These are phyloP conservation scores for Pheosia tremula DNA, from an alignment of 2,888 invertebrate genomes.

Conservation along the genomic window DNA sequence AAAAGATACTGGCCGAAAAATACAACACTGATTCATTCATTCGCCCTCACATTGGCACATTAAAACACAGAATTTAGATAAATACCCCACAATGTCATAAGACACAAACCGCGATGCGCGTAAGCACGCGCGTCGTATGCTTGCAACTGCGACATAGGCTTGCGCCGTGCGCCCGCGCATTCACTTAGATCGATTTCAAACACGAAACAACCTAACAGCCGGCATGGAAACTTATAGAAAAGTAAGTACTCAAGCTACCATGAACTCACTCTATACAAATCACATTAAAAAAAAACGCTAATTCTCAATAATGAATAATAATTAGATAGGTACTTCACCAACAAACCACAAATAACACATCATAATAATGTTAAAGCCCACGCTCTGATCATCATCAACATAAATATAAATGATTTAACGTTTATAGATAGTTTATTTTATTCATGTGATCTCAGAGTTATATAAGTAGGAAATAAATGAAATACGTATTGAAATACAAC, in stretches of 20 bases:
- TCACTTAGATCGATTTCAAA: conserved; percentile 64
- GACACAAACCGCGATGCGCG: conserved; percentile 56
- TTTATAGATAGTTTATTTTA: conserved; percentile 17
- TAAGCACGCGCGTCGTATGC: conserved; percentile 63
- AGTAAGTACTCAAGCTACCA: background rate
- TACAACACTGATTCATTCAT: conserved; percentile 4
- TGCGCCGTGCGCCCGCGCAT: conserved; percentile 50
- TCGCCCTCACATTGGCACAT: background rate
- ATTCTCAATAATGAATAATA: background rate
- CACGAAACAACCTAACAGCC: conserved; percentile 9
- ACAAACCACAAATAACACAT: conserved; percentile 9
- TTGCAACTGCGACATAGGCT: conserved; percentile 57
- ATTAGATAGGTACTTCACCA: background rate
- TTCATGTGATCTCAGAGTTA: conserved; percentile 26
- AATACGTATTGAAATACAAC: background rate
- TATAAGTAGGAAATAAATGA: no score
- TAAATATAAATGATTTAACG: conserved; percentile 39
- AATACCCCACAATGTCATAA: conserved; percentile 29
- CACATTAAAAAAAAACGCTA: background rate
- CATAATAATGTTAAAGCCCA: conserved; percentile 20
- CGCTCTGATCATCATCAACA: conserved; percentile 29
- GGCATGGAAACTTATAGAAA: background rate
- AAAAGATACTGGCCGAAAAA: background rate
- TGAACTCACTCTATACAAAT: no score
- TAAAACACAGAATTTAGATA: background rate